A percentile compares a stretch with the other conserved stretches of the same genome.
phyloP scores from a whole-genome alignment of 2,113 vertebrate genomes.

The Aldabrachelys gigantea region DNA sequence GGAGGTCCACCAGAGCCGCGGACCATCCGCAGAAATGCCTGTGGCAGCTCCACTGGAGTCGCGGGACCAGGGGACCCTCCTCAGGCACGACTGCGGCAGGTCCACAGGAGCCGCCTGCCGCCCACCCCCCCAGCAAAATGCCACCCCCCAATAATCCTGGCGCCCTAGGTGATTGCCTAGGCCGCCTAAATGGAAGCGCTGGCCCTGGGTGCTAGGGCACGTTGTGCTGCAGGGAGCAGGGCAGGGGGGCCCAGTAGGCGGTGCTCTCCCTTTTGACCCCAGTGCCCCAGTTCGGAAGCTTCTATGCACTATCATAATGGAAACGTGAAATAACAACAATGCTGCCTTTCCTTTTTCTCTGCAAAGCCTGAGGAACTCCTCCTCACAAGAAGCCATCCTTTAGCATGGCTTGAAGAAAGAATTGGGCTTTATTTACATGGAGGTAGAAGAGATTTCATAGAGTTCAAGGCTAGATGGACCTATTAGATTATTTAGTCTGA shows the following conservation, averaged over 20 bases:
- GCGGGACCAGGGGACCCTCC: too few species aligned
- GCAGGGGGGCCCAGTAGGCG: neutral
- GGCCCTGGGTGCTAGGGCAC: too few species aligned
- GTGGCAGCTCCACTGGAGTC: too few species aligned
- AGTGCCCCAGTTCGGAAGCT: neutral
- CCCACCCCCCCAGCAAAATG: too few species aligned
- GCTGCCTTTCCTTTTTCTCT: neutral
- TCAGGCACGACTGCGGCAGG: too few species aligned
- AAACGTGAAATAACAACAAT: neutral
- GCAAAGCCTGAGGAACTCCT: neutral
- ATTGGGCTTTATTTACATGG: neutral
- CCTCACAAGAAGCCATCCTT: neutral
- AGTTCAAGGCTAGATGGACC: neutral
- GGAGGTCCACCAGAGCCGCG: too few species aligned
- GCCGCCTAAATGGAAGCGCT: too few species aligned
- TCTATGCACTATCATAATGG: neutral
- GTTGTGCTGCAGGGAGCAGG: neutral
- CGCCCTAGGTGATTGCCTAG: too few species aligned
- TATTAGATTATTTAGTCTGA: neutral
- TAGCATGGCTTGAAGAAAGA: neutral
- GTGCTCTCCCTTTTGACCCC: neutral
- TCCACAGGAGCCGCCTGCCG: too few species aligned
- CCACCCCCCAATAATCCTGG: too few species aligned
- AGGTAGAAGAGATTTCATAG: neutral
- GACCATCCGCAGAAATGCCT: too few species aligned